Evolutionary conservation across 2,113 vertebrate species (phyloP), one percentile per base, ranked within the genome.

Genomic region (Anser cygnoides): DNA sequence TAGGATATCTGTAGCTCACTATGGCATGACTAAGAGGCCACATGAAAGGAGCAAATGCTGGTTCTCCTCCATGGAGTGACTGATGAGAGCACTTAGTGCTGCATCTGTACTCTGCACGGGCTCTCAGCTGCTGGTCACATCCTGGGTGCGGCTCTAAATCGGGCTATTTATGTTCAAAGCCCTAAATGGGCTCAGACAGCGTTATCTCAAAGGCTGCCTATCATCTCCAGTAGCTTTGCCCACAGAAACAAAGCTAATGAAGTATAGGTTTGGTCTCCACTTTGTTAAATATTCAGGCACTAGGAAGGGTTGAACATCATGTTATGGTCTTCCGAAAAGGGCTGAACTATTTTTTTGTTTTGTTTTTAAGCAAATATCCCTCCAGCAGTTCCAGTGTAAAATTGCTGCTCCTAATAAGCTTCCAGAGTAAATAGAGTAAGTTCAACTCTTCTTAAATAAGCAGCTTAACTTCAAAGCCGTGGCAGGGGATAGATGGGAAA

Each of bases 371-470:
- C 22, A 61, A 22, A 73, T 41, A 22, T 35, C 39, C 15, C 5
- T 52, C 46, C 70, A 75, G 71, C 39, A 67, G 57, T 80, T 74
- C 13, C 0, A 3, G 41, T 90, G 35, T 77, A 78, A 75, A 89
- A 90, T 54, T 77, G 39, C 59, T 87, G 39, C 49, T 76, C 78
- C 41, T 87, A 78, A 31, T 82, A 84, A 81, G 81, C 78, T 95
- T 87, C 39, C 50, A 44, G 59, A 88, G 66, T 79, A 90, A 80
- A 66, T 21, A 71, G 67, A 74, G 67, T 80, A 58, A 49, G 35
- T 92, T 90, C 76, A 78, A 46, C 29, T 94, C 70, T 62, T 86
- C 33, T 71, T 35, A 85, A 80, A 72, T 93, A 96, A 96, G 73
- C 86, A 73, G 90, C 86, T 96, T 95, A 94, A 13, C 73, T 91